Evolutionary conservation across 2,888 invertebrate genomes (phyloP), one percentile per base, ranked within the genome.

Genomic region (Limnephilus rhombicus): DNA sequence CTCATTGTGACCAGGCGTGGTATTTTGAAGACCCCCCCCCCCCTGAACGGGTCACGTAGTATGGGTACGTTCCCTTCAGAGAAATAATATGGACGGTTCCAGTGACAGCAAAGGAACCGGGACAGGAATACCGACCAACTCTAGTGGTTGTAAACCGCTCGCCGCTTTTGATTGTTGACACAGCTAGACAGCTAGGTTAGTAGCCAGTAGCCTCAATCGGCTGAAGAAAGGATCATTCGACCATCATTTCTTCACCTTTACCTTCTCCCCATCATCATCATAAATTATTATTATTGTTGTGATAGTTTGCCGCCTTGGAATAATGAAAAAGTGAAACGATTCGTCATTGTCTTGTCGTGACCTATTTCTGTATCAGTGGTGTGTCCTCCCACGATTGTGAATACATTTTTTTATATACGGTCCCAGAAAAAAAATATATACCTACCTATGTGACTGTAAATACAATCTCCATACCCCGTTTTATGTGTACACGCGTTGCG

Each of bases 311-410:
- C 9, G 24, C 24, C 49, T 49, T 49, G 49, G 13, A 49, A 49
- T 49, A 49, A 49, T 9, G 9, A 2, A 68, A 68, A 7, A 68
- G 24, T n/a, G 68, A 68, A 68, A 68, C 68, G 24, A 7, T 68
- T 68, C 9, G 68, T 68, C 24, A 68, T 31, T 49, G 49, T 86
- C 34, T 85, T 86, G 80, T 41, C 88, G 80, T 80, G 88, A 80
- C 88, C 88, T 90, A 90, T 90, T 90, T 90, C 45, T 45, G 82
- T 90, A 37, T 80, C 37, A 80, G 37, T 68, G 24, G 9, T 5
- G 0, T 15, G 34, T 90, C 90, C 90, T 90, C 90, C 90, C 90
- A 90, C 90, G 81, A 88, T 31, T 53, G 37, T 68, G 31, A 41
- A 41, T 45, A n/a, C 81, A 15, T 89, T 89, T 82, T 89, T 29